Percentiles rank a stretch among this genome's conserved stretches.
Evolutionary conservation across 2,113 vertebrate genomes (phyloP).

Genomic region (Petaurus breviceps): DNA sequence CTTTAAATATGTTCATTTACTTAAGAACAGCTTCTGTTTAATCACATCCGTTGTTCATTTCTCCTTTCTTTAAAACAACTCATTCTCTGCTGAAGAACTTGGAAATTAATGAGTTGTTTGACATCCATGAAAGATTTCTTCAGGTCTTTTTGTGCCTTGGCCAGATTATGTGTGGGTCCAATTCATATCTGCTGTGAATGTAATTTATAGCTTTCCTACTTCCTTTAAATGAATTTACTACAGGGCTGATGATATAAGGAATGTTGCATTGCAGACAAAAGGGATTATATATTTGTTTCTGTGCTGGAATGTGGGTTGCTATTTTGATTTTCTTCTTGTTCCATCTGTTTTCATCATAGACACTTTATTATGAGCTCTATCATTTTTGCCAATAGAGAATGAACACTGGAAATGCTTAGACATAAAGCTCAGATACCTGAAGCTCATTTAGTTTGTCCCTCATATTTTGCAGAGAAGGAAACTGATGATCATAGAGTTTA

Average conservation of each 20-base stretch:
- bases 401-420: neutral
- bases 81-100: neutral
- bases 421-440: neutral
- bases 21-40: constrained; percentile 16
- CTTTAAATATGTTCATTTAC: neutral
- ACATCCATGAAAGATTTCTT: neutral
- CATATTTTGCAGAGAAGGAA: neutral
- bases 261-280: neutral
- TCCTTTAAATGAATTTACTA: neutral
- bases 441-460: neutral
- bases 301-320: neutral
- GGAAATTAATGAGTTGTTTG: neutral
- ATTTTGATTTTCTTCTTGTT: constrained; percentile 1
- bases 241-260: neutral
- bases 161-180: neutral
- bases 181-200: neutral
- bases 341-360: constrained; percentile 30
- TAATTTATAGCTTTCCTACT: neutral
- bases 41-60: neutral
- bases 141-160: constrained; percentile 4
- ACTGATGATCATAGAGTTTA: neutral
- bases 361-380: neutral
- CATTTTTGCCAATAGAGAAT: constrained; percentile 35
- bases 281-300: constrained; percentile 13
- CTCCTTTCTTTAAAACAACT: neutral